Percentiles rank a stretch among this genome's conserved stretches.
phyloP scores from a whole-genome alignment of 2,113 vertebrate species.

The Gallinago jamesoni region DNA sequence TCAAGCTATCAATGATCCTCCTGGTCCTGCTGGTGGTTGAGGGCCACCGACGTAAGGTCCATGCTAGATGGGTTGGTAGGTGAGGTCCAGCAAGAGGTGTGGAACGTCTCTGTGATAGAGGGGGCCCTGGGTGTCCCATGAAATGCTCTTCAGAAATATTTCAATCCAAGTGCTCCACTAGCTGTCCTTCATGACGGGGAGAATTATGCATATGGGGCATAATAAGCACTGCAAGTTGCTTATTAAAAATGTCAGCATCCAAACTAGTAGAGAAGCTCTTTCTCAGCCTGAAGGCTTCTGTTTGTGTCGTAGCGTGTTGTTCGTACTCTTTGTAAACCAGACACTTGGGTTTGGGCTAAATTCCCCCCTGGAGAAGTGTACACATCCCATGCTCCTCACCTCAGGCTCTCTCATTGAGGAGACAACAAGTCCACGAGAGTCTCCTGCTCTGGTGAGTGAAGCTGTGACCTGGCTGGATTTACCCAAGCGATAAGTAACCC shows the following conservation, averaged over 20 bases:
- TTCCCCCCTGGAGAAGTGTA: background rate
- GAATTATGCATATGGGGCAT: background rate
- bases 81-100: background rate
- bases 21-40: background rate
- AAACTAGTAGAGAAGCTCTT: background rate
- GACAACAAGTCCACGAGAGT: background rate
- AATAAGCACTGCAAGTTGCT: background rate
- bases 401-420: background rate
- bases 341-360: background rate
- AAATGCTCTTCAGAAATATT: background rate
- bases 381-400: background rate
- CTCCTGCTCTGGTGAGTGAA: background rate
- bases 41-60: fast-evolving
- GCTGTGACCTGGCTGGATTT: background rate
- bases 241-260: background rate
- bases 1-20: background rate
- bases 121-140: background rate
- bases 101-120: background rate
- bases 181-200: background rate
- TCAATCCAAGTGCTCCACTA: background rate
- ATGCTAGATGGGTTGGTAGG: background rate
- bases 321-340: background rate
- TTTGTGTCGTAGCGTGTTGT: background rate
- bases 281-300: background rate
- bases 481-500: background rate